Base-by-base conservation (phyloP, 2,113 vertebrate genomes). In the Pterophyllum scalare region DNA sequence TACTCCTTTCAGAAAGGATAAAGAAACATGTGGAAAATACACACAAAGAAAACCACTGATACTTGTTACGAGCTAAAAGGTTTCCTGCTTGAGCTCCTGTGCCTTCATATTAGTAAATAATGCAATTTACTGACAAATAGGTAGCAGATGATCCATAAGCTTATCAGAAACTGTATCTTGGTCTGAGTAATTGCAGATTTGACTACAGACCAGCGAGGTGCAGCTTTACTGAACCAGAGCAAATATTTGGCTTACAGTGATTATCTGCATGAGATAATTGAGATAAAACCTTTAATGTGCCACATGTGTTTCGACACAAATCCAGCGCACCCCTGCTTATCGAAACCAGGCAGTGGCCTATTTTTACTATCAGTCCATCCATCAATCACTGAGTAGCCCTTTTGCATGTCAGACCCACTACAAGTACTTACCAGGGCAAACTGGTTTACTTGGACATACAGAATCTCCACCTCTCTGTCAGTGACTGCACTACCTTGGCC, bases 361-460 rank as follows among this genome's bases (percentile, higher is more conserved):
- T 31, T 72, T 14, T 24, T 26, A 19, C 22, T 12, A 49, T 14
- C 40, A 52, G 24, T 22, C 20, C 20, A 6, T 70, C 43, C 65
- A 70, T 72, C 65, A 15, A 31, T 31, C 49, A 52, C 4, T 4
- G 15, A 72, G 10, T 20, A 72, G 24, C 15, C 46, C 46, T 19
- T 46, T 52, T 52, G 15, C 24, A 20, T 6, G 0, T 19, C 26
- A 1, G 6, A 31, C 26, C 10, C 52, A 54, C 67, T 54, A 8
- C 46, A 14, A 77, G 79, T 5, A 43, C 96, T 97, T 93, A 99
- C 98, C 97, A 99, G 91, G 56, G 98, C 96, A 93, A 99, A 99
- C 35, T 96, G 94, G 95, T 99, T 99, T 91, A 99, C 98, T 89
- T 99, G 98, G 77, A 99, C 97, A n/a, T 97, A 98, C 3, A 99